Percentiles rank a stretch among this genome's conserved stretches.
Conservation (phyloP, 2,888 invertebrate genomes). For the Lasioglossum zephyrum region DNA sequence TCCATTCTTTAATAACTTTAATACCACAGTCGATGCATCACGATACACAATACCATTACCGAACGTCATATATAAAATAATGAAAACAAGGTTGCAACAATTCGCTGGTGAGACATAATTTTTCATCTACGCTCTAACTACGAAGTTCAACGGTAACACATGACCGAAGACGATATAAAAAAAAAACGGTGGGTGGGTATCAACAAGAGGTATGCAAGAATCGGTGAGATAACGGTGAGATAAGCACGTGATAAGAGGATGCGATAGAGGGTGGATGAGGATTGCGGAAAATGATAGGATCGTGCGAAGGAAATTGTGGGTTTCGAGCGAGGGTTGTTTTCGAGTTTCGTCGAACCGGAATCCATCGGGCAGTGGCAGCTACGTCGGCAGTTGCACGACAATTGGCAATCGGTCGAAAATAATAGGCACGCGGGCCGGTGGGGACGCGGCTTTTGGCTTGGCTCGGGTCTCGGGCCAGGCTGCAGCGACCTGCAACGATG, state of each 20-base stretch:
- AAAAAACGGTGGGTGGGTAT: no score
- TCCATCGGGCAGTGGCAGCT: conserved; percentile 41
- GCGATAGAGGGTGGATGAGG: neutral
- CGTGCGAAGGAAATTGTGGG: neutral
- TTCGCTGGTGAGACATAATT: no score
- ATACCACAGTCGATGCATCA: no score
- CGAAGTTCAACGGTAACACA: no score
- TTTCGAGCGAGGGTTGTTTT: conserved; percentile 10
- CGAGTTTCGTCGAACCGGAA: conserved; percentile 25
- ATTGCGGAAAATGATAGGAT: conserved; percentile 35
- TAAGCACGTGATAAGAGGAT: neutral
- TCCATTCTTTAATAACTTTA: neutral
- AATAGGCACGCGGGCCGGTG: conserved; percentile 48
- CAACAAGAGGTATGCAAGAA: no score
- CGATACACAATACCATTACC: no score
- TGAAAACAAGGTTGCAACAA: no score
- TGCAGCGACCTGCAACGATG: neutral
- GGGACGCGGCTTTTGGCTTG: conserved; percentile 52
- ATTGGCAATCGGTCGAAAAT: conserved; percentile 75
- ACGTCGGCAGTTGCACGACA: conserved; percentile 69
- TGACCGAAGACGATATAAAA: no score
- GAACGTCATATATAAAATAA: no score
- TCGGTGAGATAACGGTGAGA: neutral
- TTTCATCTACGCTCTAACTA: no score
- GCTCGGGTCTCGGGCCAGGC: conserved; percentile 20